phyloP scores from a whole-genome alignment of 2,888 invertebrate genomes.

The Physocephala rufipes region DNA sequence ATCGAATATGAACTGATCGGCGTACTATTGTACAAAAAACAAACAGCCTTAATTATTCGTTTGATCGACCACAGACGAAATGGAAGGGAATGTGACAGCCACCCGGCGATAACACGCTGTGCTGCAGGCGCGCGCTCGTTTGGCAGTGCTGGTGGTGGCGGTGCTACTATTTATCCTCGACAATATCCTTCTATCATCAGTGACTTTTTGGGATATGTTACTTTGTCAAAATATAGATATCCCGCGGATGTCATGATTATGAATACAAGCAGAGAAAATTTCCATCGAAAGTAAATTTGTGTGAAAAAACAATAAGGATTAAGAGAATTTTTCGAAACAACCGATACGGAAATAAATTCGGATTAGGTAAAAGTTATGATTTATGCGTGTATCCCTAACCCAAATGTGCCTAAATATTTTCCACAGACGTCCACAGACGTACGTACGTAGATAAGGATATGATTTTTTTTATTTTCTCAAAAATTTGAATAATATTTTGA shows the following conservation, averaged over 20 bases:
- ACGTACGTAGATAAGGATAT: not conserved
- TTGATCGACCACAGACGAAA: not conserved
- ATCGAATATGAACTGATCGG: too few species aligned
- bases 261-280: not conserved
- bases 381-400: too few species aligned
- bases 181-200: not conserved
- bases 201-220: constrained; percentile 4
- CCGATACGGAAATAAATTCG: constrained; percentile 8
- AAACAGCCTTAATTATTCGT: too few species aligned
- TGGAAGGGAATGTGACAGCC: constrained; percentile 6
- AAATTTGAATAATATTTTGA: not conserved
- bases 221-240: constrained; percentile 29
- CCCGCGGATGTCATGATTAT: constrained; percentile 18
- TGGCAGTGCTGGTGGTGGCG: not conserved
- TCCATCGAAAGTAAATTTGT: not conserved
- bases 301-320: too few species aligned
- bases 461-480: not conserved
- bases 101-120: constrained; percentile 35
- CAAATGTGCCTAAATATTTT: too few species aligned
- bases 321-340: too few species aligned
- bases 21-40: too few species aligned
- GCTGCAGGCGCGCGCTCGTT: constrained; percentile 9
- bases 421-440: too few species aligned
- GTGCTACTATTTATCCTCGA: not conserved
- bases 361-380: constrained; percentile 32